A percentile compares a stretch with the other conserved stretches of the same genome.
Conservation (phyloP, 2,113 vertebrate genomes). For the Catharus bicknelli region DNA sequence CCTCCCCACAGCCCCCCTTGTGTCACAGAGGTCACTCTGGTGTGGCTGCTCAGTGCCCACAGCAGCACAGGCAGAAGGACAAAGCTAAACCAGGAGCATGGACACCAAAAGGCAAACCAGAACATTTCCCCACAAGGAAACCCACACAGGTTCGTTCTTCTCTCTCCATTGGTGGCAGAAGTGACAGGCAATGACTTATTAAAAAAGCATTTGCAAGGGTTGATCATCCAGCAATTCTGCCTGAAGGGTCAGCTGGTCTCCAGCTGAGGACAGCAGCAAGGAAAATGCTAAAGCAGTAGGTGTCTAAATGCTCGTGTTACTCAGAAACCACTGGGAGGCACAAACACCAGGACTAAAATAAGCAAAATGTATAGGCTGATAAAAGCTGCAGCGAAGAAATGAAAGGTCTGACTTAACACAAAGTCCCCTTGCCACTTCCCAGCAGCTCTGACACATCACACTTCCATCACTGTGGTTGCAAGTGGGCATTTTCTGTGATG, state of each 20-base stretch:
- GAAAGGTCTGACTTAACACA: background rate
- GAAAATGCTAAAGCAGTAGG: background rate
- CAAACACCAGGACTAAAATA: accelerated
- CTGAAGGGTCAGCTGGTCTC: background rate
- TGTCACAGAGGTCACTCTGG: background rate
- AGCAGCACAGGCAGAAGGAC: background rate
- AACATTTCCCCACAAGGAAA: accelerated
- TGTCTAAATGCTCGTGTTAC: background rate
- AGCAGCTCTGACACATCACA: background rate
- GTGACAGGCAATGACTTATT: background rate
- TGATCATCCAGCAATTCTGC: background rate
- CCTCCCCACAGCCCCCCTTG: background rate
- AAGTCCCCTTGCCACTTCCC: background rate
- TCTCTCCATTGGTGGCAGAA: background rate
- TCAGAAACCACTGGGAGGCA: background rate
- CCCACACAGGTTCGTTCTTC: background rate
- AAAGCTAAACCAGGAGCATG: background rate
- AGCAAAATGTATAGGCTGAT: background rate
- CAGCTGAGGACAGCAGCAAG: background rate
- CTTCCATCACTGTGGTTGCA: background rate
- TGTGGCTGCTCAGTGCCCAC: no score
- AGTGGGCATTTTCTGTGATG: background rate
- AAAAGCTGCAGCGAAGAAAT: background rate
- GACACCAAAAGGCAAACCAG: background rate
- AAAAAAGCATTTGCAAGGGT: background rate